A percentile compares a stretch with the other conserved stretches of the same genome.
Evolutionary conservation across 2,113 vertebrate genomes (phyloP).

Genomic region (Muntiacus muntjak): DNA sequence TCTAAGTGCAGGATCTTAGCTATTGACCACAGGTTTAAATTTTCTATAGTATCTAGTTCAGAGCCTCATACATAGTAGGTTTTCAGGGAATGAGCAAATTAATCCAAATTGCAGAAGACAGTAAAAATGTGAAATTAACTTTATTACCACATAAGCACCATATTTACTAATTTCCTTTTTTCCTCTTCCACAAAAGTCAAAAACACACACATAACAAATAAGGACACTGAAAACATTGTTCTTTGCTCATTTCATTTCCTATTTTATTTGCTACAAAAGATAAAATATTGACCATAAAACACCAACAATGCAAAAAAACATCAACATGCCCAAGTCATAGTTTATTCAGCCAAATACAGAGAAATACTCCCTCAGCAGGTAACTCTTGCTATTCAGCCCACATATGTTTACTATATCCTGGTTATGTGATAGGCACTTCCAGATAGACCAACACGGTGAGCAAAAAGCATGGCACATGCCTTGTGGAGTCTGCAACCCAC

Average conservation of each 20-base stretch:
- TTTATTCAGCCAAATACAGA: neutral
- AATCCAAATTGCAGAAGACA: neutral
- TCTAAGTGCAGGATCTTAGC: neutral
- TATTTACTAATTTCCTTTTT: neutral
- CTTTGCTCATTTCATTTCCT: neutral
- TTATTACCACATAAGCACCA: neutral
- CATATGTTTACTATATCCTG: too few species aligned
- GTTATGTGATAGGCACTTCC: accelerated
- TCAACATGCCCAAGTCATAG: neutral
- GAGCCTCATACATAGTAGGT: neutral
- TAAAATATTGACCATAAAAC: neutral
- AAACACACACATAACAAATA: neutral
- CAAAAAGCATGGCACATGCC: neutral
- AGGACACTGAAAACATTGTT: neutral
- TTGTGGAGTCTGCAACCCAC: neutral
- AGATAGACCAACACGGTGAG: neutral
- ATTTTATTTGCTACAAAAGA: neutral
- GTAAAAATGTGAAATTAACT: neutral
- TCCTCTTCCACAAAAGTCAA: neutral
- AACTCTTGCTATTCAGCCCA: neutral
- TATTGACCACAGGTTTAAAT: neutral
- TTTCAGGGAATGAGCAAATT: neutral
- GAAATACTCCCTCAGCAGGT: too few species aligned
- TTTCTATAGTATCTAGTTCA: neutral
- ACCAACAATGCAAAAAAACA: neutral